Percentiles rank a stretch among this genome's conserved stretches.
Conservation (phyloP, 2,888 invertebrate genomes). For the Sphaeridia pumilis region DNA sequence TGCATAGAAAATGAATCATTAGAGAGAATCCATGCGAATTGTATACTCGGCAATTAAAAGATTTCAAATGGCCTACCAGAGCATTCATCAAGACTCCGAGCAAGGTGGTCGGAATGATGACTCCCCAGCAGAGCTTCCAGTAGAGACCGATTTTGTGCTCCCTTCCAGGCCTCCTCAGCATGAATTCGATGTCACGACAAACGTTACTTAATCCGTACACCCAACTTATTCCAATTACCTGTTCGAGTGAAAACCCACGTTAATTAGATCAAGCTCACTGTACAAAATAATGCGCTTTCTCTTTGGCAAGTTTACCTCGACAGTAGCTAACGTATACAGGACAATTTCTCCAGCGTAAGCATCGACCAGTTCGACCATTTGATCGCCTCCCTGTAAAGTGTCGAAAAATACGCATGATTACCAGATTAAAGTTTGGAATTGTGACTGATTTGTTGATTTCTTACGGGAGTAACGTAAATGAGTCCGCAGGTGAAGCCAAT, state of each 20-base stretch:
- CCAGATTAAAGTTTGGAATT: not conserved
- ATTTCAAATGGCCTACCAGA: conserved; percentile 46
- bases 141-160: conserved; percentile 59
- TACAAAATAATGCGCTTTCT: not conserved
- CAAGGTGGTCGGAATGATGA: conserved; percentile 60
- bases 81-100: conserved; percentile 31
- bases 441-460: not conserved
- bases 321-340: conserved; percentile 45
- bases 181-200: conserved; percentile 64
- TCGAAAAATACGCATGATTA: too few relatives aligned
- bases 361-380: conserved; percentile 50
- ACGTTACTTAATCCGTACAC: conserved; percentile 42
- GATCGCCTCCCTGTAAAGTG: conserved; percentile 55
- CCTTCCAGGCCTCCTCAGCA: conserved; percentile 58
- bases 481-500: conserved; percentile 36
- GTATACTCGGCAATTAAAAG: too few relatives aligned
- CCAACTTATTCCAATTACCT: conserved; percentile 13
- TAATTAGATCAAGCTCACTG: not conserved
- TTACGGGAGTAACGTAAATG: conserved; percentile 37
- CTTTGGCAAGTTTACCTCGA: conserved; percentile 8
- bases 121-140: conserved; percentile 69
- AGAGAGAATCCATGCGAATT: too few relatives aligned
- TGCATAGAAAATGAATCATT: too few relatives aligned
- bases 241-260: not conserved
- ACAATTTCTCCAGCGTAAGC: conserved; percentile 51